Evolutionary conservation across 1,140 invertebrate genomes (phyloP).

Genomic region (Brachionus plicatilis): DNA sequence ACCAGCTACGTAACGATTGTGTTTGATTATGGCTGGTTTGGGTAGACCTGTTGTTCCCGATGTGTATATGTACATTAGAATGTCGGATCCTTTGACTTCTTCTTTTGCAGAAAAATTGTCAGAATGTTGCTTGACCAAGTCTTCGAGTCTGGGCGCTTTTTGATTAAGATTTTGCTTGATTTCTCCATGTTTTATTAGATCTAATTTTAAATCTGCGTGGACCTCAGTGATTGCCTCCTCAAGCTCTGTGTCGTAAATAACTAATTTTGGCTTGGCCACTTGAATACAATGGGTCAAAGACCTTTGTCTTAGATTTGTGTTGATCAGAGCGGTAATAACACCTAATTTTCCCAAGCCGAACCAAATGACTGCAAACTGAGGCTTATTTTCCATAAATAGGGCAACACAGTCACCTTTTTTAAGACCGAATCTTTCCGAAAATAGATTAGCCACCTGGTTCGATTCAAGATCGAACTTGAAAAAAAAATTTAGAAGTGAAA

Average conservation of each 20-base stretch:
- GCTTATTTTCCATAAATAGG: constrained; percentile 73
- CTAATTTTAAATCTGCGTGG: background rate
- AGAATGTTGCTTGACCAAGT: background rate
- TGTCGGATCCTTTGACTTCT: background rate
- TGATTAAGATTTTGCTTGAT: background rate
- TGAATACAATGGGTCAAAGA: constrained; percentile 74
- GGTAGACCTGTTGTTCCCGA: constrained; percentile 86
- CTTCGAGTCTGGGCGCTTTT: background rate
- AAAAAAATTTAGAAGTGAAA: background rate
- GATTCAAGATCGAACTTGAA: constrained; percentile 15
- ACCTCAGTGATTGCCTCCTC: background rate
- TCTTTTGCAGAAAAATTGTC: constrained; percentile 6
- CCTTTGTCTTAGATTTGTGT: constrained; percentile 71
- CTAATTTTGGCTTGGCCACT: constrained; percentile 70
- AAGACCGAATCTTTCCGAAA: background rate
- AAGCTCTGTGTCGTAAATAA: constrained; percentile 60
- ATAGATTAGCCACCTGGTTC: constrained; percentile 28
- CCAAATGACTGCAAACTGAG: constrained; percentile 80
- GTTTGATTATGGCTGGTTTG: constrained; percentile 57
- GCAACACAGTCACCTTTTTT: constrained; percentile 69
- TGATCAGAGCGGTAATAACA: constrained; percentile 76
- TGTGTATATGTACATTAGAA: constrained; percentile 72
- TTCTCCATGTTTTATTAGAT: constrained; percentile 18
- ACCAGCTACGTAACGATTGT: constrained; percentile 28
- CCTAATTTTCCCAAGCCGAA: constrained; percentile 78